Percentiles rank a stretch among this genome's conserved stretches.
These are phyloP conservation scores for Pinna nobilis DNA, from an alignment of 1,140 invertebrate species.

Conservation along the genomic window DNA sequence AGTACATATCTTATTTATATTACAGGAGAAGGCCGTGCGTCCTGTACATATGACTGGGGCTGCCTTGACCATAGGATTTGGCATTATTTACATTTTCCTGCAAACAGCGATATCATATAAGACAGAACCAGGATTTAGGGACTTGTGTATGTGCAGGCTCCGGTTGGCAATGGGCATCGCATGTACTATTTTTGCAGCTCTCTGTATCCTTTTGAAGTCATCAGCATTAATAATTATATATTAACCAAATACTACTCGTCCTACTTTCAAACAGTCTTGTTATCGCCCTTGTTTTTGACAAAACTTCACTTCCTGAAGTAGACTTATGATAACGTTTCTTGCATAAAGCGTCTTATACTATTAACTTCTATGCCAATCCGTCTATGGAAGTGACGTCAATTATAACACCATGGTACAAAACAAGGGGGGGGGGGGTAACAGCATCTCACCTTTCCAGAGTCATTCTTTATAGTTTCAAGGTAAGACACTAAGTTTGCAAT, in stretches of 20 bases:
- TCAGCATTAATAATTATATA: too few relatives aligned
- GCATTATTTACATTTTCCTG: constrained; percentile 69
- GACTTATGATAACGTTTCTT: not conserved
- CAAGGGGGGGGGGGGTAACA: too few relatives aligned
- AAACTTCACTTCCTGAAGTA: not conserved
- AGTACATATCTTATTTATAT: not conserved
- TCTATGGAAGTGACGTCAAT: not conserved
- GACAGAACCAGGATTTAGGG: constrained; percentile 71
- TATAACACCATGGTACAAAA: too few relatives aligned
- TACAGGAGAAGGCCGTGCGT: constrained; percentile 73
- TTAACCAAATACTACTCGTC: not conserved
- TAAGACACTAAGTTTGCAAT: too few relatives aligned
- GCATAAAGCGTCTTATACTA: not conserved
- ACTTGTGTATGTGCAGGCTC: constrained; percentile 60
- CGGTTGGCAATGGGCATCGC: constrained; percentile 53
- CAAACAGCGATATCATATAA: constrained; percentile 69
- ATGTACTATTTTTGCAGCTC: not conserved
- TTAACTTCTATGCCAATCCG: not conserved
- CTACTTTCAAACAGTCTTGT: not conserved
- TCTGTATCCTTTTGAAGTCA: constrained; percentile 13
- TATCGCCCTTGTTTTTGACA: not conserved
- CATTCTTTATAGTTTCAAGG: too few relatives aligned
- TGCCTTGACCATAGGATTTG: constrained; percentile 66
- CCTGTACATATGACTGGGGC: constrained; percentile 73
- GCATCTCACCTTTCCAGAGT: too few relatives aligned